These are phyloP conservation scores for Mesembrinibis cayennensis DNA, from an alignment of 2,113 vertebrate species.

Conservation along the genomic window DNA sequence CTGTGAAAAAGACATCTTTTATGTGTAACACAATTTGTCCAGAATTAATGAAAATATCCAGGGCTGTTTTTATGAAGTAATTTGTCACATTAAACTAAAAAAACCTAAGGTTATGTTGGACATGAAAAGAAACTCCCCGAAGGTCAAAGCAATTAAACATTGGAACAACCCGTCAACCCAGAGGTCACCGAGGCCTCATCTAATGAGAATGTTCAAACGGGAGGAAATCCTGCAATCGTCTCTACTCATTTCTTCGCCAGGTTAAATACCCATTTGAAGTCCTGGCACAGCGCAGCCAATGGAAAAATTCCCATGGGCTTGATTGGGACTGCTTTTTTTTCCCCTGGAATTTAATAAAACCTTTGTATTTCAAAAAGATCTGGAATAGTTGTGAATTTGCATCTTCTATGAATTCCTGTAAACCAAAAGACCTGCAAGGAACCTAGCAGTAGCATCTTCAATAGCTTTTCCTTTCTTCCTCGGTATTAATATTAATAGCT, in stretches of 20 bases:
- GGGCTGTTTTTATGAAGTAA: constrained; percentile 60
- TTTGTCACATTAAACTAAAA: constrained; percentile 66
- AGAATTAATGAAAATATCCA: constrained; percentile 68
- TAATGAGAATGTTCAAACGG: constrained; percentile 64
- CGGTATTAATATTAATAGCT: not conserved
- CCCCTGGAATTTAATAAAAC: not conserved
- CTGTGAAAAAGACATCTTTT: constrained; percentile 57
- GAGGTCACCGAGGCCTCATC: constrained; percentile 44
- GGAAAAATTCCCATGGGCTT: constrained; percentile 30
- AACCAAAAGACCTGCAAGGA: not conserved
- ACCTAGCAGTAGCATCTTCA: not conserved
- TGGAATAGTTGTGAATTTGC: not conserved
- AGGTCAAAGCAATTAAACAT: constrained; percentile 69
- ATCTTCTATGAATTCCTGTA: not conserved
- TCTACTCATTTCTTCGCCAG: constrained; percentile 48
- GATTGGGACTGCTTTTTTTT: not conserved
- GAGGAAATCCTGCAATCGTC: constrained; percentile 54
- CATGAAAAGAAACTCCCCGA: constrained; percentile 67
- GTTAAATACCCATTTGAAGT: constrained; percentile 65
- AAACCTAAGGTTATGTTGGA: constrained; percentile 56
- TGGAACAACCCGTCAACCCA: constrained; percentile 59
- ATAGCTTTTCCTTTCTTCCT: not conserved
- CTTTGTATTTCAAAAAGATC: constrained; percentile 1
- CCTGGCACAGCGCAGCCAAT: constrained; percentile 16
- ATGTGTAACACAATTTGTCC: constrained; percentile 60